A percentile compares a stretch with the other conserved stretches of the same genome.
Conservation (phyloP, 2,888 invertebrate species). For the Calameuta pallipes region DNA sequence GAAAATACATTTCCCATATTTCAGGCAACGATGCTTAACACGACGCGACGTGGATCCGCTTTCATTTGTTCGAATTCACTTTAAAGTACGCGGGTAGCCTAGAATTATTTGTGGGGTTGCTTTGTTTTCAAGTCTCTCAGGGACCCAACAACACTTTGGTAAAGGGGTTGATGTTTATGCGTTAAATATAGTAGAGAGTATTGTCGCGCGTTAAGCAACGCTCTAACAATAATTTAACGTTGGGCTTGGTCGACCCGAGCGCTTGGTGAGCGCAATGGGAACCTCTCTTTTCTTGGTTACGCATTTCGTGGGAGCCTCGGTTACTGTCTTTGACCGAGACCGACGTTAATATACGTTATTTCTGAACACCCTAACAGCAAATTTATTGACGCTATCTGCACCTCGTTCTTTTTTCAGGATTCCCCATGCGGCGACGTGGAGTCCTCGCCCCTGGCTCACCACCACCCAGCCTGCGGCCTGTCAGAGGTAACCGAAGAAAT, state of each 20-base stretch:
- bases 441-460: conserved; percentile 44
- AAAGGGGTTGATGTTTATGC: background rate
- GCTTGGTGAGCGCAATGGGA: background rate
- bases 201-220: background rate
- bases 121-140: background rate
- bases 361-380: background rate
- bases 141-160: background rate
- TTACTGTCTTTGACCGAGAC: background rate
- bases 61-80: background rate
- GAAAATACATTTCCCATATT: background rate
- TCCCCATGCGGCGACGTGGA: conserved; percentile 56
- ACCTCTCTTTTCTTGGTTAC: background rate
- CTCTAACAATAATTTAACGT: background rate
- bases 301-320: background rate
- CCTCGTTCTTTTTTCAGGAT: conserved; percentile 43
- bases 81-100: background rate
- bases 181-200: background rate
- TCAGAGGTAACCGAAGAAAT: conserved; percentile 39
- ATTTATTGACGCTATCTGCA: background rate
- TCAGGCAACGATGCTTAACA: background rate
- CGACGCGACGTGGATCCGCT: background rate
- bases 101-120: background rate
- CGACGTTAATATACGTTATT: background rate
- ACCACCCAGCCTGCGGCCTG: conserved; percentile 35
- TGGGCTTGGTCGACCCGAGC: background rate